A percentile compares a stretch with the other conserved stretches of the same genome.
phyloP scores from a whole-genome alignment of 2,888 invertebrate species.

The Apamea monoglypha region DNA sequence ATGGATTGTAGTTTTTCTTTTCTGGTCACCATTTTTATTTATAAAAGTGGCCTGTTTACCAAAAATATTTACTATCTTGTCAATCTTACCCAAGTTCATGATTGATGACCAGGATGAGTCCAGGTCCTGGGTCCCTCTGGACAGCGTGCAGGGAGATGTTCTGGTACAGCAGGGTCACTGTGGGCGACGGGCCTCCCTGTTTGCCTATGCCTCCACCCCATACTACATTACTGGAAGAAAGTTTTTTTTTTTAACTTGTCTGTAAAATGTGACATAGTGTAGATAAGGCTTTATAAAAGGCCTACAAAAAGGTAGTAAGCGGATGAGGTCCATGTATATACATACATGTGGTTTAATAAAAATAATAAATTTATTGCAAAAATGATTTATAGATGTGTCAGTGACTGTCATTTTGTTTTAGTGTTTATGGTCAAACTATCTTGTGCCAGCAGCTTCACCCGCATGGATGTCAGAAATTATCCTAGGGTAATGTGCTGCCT shows the following conservation, averaged over 20 bases:
- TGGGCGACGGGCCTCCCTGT: slow-evolving; percentile 77
- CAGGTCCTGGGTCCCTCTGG: slow-evolving; percentile 93
- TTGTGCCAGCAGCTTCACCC: neutral
- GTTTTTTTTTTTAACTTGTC: neutral
- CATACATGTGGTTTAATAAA: neutral
- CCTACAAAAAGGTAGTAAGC: neutral
- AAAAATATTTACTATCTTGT: neutral
- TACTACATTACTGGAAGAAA: slow-evolving; percentile 80
- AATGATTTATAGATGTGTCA: neutral
- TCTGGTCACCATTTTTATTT: too few species aligned
- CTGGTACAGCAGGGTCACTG: slow-evolving; percentile 92
- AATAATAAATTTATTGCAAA: neutral
- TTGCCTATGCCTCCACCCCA: slow-evolving; percentile 84
- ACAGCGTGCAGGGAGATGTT: slow-evolving; percentile 94
- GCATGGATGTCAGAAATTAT: neutral
- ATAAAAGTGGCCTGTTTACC: too few species aligned
- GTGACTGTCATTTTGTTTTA: neutral
- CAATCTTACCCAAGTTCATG: slow-evolving; percentile 89
- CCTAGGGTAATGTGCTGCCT: neutral
- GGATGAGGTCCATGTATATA: neutral
- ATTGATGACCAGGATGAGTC: slow-evolving; percentile 94
- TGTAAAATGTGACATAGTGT: neutral
- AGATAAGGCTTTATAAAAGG: neutral
- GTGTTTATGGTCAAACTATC: neutral
- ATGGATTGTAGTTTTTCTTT: too few species aligned